Percentiles rank a stretch among this genome's conserved stretches.
phyloP scores from a whole-genome alignment of 2,113 vertebrate species.

The Romanogobio albipinnatus region DNA sequence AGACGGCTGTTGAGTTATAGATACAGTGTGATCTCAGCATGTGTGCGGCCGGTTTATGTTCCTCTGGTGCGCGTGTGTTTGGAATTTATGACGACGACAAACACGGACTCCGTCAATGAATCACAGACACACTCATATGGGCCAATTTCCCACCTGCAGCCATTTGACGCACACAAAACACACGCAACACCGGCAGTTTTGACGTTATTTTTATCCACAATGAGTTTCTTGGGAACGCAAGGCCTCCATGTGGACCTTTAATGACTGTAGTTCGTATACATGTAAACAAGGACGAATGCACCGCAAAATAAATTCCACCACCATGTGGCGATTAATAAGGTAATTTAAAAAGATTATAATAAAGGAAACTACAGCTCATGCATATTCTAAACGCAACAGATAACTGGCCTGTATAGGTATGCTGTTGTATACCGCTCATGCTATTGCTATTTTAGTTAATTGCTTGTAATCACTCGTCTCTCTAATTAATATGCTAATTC shows the following conservation, averaged over 20 bases:
- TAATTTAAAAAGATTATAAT: not conserved
- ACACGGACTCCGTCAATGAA: conserved; percentile 16
- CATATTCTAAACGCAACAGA: not conserved
- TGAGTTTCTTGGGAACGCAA: not conserved
- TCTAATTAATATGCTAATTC: conserved; percentile 61
- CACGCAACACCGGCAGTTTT: not conserved
- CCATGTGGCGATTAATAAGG: no score
- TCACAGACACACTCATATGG: conserved; percentile 28
- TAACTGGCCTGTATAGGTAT: not conserved
- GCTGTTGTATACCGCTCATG: conserved; percentile 18
- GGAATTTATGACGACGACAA: conserved; percentile 3
- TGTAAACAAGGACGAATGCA: not conserved
- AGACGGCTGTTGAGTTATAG: conserved; percentile 11
- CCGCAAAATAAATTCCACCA: not conserved
- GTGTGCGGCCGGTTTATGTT: conserved; percentile 1
- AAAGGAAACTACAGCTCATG: not conserved
- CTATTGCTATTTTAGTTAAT: conserved; percentile 54
- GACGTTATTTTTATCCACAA: not conserved
- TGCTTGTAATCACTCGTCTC: conserved; percentile 54
- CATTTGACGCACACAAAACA: conserved; percentile 6
- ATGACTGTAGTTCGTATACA: conserved; percentile 2
- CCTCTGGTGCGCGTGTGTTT: not conserved
- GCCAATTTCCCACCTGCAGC: conserved; percentile 29
- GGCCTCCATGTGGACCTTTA: not conserved
- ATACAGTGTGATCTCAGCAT: conserved; percentile 21